phyloP scores from a whole-genome alignment of 2,113 vertebrate species.

The Coreoperca whiteheadi region DNA sequence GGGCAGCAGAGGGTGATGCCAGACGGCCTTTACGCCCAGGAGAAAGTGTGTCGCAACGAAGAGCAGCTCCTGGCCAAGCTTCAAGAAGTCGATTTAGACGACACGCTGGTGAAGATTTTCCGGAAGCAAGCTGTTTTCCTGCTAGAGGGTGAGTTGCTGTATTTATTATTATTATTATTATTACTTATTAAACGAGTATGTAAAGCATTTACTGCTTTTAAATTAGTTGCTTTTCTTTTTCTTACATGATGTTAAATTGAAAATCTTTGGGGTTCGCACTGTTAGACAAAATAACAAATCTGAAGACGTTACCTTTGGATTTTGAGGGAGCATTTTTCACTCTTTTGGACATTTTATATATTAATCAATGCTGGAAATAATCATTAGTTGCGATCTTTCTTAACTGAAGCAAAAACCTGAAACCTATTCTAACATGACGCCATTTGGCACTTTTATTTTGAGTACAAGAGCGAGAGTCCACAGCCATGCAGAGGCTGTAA shows the following conservation, averaged over 20 bases:
- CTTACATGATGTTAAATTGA: neutral
- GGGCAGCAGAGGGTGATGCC: conserved; percentile 98
- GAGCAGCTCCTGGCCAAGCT: conserved; percentile 95
- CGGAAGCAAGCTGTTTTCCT: conserved; percentile 94
- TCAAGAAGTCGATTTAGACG: conserved; percentile 92
- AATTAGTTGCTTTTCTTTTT: neutral
- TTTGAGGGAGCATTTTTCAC: no score
- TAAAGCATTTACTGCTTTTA: no score
- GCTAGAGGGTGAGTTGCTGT: conserved; percentile 89
- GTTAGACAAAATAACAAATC: no score
- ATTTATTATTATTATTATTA: no score
- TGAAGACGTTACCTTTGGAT: no score
- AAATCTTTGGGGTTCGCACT: neutral
- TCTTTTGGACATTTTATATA: no score
- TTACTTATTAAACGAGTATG: no score
- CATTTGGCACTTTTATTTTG: no score
- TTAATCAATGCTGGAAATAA: neutral
- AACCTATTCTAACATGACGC: no score
- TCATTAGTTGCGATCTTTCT: neutral
- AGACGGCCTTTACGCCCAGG: conserved; percentile 95
- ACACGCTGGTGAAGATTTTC: conserved; percentile 94
- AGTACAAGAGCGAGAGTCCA: no score
- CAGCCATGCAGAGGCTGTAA: no score
- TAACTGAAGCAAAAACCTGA: neutral
- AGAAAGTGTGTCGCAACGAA: conserved; percentile 96